Evolutionary conservation across 2,888 invertebrate genomes (phyloP).

Genomic region (Amiota mariae): DNA sequence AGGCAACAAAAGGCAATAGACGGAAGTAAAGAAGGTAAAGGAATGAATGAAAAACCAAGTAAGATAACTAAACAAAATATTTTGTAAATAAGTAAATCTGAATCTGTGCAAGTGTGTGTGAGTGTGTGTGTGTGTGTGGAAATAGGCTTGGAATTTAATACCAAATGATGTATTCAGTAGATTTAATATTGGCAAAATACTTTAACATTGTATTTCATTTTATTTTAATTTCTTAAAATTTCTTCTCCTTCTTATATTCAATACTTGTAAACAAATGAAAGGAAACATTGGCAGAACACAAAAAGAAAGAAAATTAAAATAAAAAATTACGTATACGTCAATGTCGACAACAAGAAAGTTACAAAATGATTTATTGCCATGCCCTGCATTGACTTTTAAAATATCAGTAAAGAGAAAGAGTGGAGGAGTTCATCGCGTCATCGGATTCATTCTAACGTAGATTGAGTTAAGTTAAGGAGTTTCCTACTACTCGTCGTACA

Average conservation of each 20-base stretch:
- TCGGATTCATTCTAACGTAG: neutral
- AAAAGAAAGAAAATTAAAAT: neutral
- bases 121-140: neutral
- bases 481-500: neutral
- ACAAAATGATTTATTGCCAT: constrained; percentile 15
- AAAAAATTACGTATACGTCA: constrained; percentile 12
- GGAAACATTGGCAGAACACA: neutral
- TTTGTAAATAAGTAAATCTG: no score
- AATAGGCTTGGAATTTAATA: neutral
- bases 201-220: neutral
- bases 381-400: neutral
- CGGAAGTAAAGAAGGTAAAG: neutral
- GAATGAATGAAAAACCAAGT: constrained; percentile 1
- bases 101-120: neutral
- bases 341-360: constrained; percentile 2
- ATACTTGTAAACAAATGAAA: neutral
- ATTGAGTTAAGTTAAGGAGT: neutral
- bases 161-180: neutral
- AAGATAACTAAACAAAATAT: neutral
- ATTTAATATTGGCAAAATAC: neutral
- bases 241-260: no score
- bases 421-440: no score
- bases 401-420: neutral
- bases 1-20: constrained; percentile 35
- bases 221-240: neutral